Conservation (phyloP, 2,797 vertebrate species). For the Clarias fuscus region DNA sequence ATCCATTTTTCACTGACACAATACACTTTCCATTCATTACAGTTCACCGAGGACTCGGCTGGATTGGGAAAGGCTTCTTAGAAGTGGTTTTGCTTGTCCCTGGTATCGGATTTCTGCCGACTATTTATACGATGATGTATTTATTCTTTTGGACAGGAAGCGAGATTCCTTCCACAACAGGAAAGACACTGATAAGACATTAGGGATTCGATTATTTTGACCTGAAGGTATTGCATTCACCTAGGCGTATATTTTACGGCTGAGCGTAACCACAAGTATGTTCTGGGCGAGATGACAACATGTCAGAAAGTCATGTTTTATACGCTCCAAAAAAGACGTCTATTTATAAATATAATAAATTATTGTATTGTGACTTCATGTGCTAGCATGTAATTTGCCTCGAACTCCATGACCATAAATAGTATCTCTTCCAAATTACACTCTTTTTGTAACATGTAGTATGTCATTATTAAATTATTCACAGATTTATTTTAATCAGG, state of each 20-base stretch:
- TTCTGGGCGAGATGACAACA: slow-evolving; percentile 72
- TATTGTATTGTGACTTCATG: slow-evolving; percentile 45
- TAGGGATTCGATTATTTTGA: slow-evolving; percentile 79
- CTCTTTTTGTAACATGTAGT: background rate
- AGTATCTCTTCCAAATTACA: slow-evolving; percentile 7
- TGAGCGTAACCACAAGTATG: slow-evolving; percentile 71
- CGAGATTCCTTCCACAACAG: slow-evolving; percentile 74
- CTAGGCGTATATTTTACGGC: slow-evolving; percentile 70
- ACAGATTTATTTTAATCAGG: slow-evolving; percentile 41
- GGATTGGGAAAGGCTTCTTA: slow-evolving; percentile 70
- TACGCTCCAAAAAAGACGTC: slow-evolving; percentile 67
- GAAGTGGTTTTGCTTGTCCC: slow-evolving; percentile 76
- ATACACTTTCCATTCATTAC: slow-evolving; percentile 79
- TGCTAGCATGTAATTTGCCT: slow-evolving; percentile 51
- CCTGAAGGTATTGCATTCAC: slow-evolving; percentile 73
- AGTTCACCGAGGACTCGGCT: slow-evolving; percentile 73
- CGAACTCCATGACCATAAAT: slow-evolving; percentile 42
- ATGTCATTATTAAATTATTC: slow-evolving; percentile 21
- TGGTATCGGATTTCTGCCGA: slow-evolving; percentile 74
- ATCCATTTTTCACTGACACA: slow-evolving; percentile 76
- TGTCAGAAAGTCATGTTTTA: slow-evolving; percentile 69
- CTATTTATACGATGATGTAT: slow-evolving; percentile 79
- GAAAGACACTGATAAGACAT: slow-evolving; percentile 78
- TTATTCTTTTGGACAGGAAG: slow-evolving; percentile 75
- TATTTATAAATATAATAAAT: slow-evolving; percentile 51